Percentiles rank a stretch among this genome's conserved stretches.
Evolutionary conservation across 2,888 invertebrate species (phyloP).

Genomic region (Lysandra bellargus): DNA sequence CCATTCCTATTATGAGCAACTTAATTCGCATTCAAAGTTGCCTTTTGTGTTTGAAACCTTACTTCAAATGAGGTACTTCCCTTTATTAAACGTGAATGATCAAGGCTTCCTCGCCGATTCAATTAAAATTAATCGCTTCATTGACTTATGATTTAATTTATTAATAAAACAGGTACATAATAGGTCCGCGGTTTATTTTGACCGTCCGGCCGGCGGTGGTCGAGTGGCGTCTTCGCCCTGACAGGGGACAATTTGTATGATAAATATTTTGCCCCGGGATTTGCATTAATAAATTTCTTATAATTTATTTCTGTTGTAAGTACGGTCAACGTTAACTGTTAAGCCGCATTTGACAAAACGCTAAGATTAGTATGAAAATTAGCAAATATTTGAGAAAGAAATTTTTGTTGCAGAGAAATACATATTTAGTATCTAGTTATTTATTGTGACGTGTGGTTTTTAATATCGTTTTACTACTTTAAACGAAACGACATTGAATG

Average conservation of each 20-base stretch:
- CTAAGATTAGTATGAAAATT: not conserved
- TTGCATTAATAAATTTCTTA: conserved; percentile 11
- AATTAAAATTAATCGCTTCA: conserved; percentile 9
- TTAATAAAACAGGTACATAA: not conserved
- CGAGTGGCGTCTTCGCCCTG: conserved; percentile 3
- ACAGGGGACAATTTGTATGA: conserved; percentile 22
- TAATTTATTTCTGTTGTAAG: conserved; percentile 11
- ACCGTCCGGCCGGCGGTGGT: not conserved
- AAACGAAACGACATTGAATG: too few relatives aligned
- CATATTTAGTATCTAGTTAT: not conserved
- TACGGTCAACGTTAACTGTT: not conserved
- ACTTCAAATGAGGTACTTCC: conserved; percentile 10
- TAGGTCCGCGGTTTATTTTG: not conserved
- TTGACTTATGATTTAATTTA: not conserved
- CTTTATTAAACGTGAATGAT: conserved; percentile 1
- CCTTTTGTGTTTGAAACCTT: conserved; percentile 19
- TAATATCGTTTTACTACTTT: too few relatives aligned
- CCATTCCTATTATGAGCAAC: conserved; percentile 7
- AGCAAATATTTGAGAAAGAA: not conserved
- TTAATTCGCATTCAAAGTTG: conserved; percentile 7
- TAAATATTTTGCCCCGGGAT: conserved; percentile 15
- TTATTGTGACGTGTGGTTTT: too few relatives aligned
- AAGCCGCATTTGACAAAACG: not conserved
- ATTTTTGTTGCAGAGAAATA: not conserved
- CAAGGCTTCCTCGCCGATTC: not conserved